phyloP scores from a whole-genome alignment of 2,113 vertebrate genomes.

The Halichoerus grypus region DNA sequence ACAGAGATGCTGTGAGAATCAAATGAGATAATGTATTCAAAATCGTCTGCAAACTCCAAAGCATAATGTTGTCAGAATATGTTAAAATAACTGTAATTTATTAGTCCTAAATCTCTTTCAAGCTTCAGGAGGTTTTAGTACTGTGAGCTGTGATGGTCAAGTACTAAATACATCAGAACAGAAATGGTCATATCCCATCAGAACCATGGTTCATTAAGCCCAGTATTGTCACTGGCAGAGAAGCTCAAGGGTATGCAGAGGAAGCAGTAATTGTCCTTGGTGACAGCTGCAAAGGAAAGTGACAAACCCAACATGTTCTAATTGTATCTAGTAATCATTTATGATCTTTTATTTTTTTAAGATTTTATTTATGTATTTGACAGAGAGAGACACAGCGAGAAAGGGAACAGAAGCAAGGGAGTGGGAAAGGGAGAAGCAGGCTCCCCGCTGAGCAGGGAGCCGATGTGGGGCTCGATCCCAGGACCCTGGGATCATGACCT shows the following conservation, averaged over 20 bases:
- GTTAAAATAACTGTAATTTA: slow-evolving; percentile 38
- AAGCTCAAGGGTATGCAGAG: slow-evolving; percentile 45
- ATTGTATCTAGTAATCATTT: not conserved
- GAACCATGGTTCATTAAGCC: slow-evolving; percentile 58
- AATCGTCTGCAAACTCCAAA: not conserved
- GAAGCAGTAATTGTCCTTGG: not conserved
- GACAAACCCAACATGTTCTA: not conserved
- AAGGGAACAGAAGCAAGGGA: too few relatives aligned
- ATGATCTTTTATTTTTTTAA: not conserved
- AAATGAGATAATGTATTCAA: not conserved
- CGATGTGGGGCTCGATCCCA: too few relatives aligned
- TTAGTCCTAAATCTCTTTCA: slow-evolving; percentile 70
- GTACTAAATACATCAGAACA: slow-evolving; percentile 14
- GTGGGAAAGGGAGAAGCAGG: too few relatives aligned
- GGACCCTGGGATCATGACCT: too few relatives aligned
- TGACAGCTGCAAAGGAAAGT: slow-evolving; percentile 32
- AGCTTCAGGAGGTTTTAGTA: slow-evolving; percentile 65
- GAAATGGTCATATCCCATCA: slow-evolving; percentile 53
- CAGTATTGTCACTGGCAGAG: slow-evolving; percentile 61
- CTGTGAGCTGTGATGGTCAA: slow-evolving; percentile 59
- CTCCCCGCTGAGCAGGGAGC: too few relatives aligned
- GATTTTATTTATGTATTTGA: too few relatives aligned
- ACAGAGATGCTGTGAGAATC: not conserved
- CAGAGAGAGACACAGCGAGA: too few relatives aligned
- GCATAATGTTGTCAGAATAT: not conserved